Evolutionary conservation across 2,797 vertebrate genomes (phyloP), one percentile per base, ranked within the genome.

Genomic region (Tragelaphus eurycerus): DNA sequence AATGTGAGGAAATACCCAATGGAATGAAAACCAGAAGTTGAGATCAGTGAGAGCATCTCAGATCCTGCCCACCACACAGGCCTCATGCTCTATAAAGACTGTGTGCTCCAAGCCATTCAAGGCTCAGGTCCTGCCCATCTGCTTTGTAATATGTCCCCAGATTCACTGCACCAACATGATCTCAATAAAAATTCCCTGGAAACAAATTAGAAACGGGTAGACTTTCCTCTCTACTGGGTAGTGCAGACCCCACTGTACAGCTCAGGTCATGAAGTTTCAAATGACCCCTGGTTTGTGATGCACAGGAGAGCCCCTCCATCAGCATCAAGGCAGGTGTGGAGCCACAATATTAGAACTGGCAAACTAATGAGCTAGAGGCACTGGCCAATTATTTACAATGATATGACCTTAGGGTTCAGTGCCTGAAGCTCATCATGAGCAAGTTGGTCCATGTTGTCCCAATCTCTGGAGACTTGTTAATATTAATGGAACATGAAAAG

Each of bases 371-470:
- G 11, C 67, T 43, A 34, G 21, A 43, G 67, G 21, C 21, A 4
- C 4, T 74, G 34, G 34, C 34, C 34, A 74, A 43, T 71, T 71
- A 71, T 71, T 71, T 71, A 34, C 17, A 71, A 11, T 71, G 64
- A 21, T 71, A 21, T 38, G 64, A 71, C 19, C 64, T 71, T 71
- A 12, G 19, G 19, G 34, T 38, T 71, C 64, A 71, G n/a, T 71
- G n/a, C n/a, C 34, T 0, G 0, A 71, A 38, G 64, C 64, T 38
- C 34, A 38, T 71, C n/a, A 38, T 23, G 17, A 71, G n/a, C 4
- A 10, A 71, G 64, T 38, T 71, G 64, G 9, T 38, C 34, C n/a
- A 38, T 38, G 64, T 38, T 71, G n/a, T 71, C 2, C n/a, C 64
- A 38, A 21, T 38, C n/a, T 71, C 64, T 71, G 64, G 64, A 38